A percentile compares a stretch with the other conserved stretches of the same genome.
Evolutionary conservation across 2,888 invertebrate species (phyloP).

Genomic region (Arge pagana): DNA sequence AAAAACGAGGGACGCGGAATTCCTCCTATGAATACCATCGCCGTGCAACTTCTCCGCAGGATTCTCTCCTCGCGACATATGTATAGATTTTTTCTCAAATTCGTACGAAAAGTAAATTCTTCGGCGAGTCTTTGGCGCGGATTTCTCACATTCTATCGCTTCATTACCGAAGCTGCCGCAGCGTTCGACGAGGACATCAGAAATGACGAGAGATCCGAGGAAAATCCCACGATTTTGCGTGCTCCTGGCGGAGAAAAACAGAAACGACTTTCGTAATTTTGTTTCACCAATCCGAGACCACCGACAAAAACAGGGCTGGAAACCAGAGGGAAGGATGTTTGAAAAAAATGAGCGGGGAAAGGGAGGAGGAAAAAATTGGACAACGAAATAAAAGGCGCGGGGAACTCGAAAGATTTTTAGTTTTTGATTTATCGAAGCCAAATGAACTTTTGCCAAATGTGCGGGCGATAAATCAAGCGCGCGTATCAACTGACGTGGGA

Average conservation of each 20-base stretch:
- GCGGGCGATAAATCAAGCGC: slow-evolving; percentile 33
- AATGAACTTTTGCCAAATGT: slow-evolving; percentile 14
- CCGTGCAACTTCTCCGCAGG: neutral
- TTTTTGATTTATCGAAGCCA: no score
- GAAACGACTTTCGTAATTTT: no score
- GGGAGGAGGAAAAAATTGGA: neutral
- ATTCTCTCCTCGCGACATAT: neutral
- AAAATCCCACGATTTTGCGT: neutral
- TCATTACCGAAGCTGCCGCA: slow-evolving; percentile 49
- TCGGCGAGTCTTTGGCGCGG: slow-evolving; percentile 44
- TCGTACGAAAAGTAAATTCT: slow-evolving; percentile 41
- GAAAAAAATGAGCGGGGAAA: no score
- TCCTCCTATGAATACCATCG: neutral
- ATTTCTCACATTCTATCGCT: slow-evolving; percentile 55
- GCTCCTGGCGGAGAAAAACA: neutral
- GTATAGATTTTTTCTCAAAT: slow-evolving; percentile 37
- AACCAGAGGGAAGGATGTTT: no score
- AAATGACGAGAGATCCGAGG: neutral
- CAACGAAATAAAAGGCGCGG: neutral
- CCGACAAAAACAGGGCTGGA: no score
- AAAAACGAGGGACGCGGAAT: no score
- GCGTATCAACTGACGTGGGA: slow-evolving; percentile 27
- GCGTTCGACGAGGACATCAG: no score
- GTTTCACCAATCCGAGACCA: no score
- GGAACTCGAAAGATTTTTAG: no score